These are phyloP conservation scores for Chloropsis cyanopogon DNA, from an alignment of 2,113 vertebrate species.

Conservation along the genomic window DNA sequence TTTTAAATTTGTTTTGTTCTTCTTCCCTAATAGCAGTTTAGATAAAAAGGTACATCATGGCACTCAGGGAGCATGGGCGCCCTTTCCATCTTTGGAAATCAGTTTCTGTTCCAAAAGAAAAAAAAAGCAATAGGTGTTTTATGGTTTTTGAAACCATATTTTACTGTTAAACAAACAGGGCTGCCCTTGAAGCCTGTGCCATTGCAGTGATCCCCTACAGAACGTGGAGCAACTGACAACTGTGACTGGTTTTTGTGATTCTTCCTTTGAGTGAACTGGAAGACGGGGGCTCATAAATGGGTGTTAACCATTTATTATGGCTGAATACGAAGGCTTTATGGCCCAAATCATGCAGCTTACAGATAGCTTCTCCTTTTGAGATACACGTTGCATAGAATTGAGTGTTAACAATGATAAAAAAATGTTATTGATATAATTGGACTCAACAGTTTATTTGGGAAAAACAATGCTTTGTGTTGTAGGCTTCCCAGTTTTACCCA, in stretches of 20 bases:
- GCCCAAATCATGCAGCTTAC: background rate
- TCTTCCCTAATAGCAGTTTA: background rate
- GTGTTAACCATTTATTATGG: background rate
- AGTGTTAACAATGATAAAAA: background rate
- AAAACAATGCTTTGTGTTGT: slow-evolving; percentile 34
- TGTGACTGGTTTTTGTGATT: background rate
- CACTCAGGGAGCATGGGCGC: too few species aligned
- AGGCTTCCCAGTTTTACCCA: slow-evolving; percentile 12
- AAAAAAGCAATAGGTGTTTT: background rate
- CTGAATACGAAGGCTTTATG: background rate
- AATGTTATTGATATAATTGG: background rate
- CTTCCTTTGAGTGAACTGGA: background rate
- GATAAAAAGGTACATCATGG: background rate
- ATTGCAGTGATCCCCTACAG: background rate
- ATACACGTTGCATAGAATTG: background rate
- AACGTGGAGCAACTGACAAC: background rate
- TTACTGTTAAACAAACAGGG: background rate
- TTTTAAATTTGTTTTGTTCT: background rate
- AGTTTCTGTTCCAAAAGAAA: background rate
- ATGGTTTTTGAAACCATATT: background rate
- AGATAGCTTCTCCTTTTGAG: background rate
- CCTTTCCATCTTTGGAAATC: background rate
- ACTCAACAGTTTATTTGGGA: background rate
- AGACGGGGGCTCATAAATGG: background rate
- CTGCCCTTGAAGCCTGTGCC: background rate